Conservation (phyloP, 2,797 vertebrate genomes). For the Arrhamphus sclerolepis region DNA sequence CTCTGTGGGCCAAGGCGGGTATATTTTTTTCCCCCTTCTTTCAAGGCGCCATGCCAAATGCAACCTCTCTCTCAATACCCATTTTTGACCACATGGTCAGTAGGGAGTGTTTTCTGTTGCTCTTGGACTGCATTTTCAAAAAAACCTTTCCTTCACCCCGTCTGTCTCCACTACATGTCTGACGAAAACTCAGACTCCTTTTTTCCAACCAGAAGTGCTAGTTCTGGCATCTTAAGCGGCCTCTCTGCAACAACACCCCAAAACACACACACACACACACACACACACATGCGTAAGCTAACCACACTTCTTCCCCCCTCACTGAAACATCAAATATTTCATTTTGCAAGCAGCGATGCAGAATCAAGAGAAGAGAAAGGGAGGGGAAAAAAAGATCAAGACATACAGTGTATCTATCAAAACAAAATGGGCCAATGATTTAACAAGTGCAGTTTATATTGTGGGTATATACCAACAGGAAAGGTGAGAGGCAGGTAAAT, state of each 20-base stretch:
- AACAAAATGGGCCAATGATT: constrained; percentile 63
- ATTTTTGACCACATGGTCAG: constrained; percentile 75
- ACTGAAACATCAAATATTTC: constrained; percentile 67
- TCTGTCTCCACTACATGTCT: constrained; percentile 66
- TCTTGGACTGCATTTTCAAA: constrained; percentile 73
- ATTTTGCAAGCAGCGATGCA: constrained; percentile 50
- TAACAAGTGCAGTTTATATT: constrained; percentile 63
- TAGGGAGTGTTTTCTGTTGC: constrained; percentile 76
- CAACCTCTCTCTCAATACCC: constrained; percentile 64
- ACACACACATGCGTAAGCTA: constrained; percentile 2
- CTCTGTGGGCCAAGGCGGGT: constrained; percentile 20
- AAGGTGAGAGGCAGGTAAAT: constrained; percentile 83
- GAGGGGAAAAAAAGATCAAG: constrained; percentile 7
- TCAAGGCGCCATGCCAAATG: constrained; percentile 65
- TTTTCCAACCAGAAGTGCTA: constrained; percentile 77
- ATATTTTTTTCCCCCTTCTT: constrained; percentile 32
- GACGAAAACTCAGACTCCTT: constrained; percentile 69
- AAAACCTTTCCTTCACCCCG: constrained; percentile 66
- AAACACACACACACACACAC: constrained; percentile 10
- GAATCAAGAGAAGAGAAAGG: constrained; percentile 28
- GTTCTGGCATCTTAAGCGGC: constrained; percentile 62
- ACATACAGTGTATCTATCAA: constrained; percentile 66
- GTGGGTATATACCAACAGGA: constrained; percentile 65
- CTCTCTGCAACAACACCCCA: constrained; percentile 28
- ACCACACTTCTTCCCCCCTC: constrained; percentile 27